phyloP scores from a whole-genome alignment of 2,888 invertebrate genomes.

The Lochmaea capreae region DNA sequence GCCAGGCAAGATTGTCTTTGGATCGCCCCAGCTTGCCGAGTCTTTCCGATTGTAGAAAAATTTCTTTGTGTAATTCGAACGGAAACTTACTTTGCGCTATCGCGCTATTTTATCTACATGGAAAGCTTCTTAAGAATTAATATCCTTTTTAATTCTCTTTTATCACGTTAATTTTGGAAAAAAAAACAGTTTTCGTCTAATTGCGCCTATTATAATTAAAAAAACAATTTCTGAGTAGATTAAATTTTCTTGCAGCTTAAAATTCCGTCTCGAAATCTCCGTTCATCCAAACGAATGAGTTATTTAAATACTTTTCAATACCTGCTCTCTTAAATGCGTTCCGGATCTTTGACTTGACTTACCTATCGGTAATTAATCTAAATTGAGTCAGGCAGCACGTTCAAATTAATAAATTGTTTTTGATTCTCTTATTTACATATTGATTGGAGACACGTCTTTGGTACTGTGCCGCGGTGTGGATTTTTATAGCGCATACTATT shows the following conservation, averaged over 20 bases:
- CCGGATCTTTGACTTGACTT: slow-evolving; percentile 29
- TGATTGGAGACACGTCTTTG: slow-evolving; percentile 27
- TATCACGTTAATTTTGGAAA: too few species aligned
- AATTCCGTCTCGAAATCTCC: not conserved
- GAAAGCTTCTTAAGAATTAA: too few species aligned
- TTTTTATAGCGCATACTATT: not conserved
- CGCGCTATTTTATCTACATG: too few species aligned
- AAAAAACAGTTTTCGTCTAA: too few species aligned
- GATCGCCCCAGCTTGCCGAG: too few species aligned
- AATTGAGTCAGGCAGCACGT: slow-evolving; percentile 62
- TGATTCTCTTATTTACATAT: slow-evolving; percentile 32
- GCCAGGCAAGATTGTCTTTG: too few species aligned
- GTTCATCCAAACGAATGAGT: slow-evolving; percentile 41
- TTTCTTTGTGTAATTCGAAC: too few species aligned
- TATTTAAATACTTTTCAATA: slow-evolving; percentile 43
- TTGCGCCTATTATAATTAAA: too few species aligned
- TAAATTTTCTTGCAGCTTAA: not conserved
- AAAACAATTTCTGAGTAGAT: not conserved
- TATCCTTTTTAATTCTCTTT: too few species aligned
- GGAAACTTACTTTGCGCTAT: too few species aligned
- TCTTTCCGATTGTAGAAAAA: too few species aligned
- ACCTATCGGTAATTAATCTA: slow-evolving; percentile 64
- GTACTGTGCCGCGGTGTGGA: slow-evolving; percentile 3
- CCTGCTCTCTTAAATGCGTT: slow-evolving; percentile 35
- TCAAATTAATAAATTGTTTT: slow-evolving; percentile 60